These are phyloP conservation scores for Characodon lateralis DNA, from an alignment of 2,797 vertebrate species.

Conservation along the genomic window DNA sequence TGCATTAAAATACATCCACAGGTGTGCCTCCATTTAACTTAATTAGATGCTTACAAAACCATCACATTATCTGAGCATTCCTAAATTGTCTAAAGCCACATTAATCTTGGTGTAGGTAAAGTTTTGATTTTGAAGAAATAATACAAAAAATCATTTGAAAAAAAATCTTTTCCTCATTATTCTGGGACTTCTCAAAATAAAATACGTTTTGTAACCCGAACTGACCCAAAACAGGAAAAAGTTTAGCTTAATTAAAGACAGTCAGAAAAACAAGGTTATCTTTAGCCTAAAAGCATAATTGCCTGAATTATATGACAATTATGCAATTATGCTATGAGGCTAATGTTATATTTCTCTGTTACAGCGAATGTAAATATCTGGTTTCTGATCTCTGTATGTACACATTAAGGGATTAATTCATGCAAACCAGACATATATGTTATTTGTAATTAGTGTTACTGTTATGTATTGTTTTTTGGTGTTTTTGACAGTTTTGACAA, in stretches of 20 bases:
- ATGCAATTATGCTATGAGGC: too few species aligned
- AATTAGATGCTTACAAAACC: background rate
- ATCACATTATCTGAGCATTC: background rate
- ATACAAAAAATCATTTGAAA: background rate
- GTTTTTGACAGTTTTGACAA: background rate
- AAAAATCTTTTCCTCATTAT: too few species aligned
- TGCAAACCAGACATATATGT: too few species aligned
- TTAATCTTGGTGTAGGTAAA: background rate
- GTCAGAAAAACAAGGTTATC: too few species aligned
- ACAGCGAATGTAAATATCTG: too few species aligned
- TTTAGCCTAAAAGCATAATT: too few species aligned
- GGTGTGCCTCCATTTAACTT: background rate
- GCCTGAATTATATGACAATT: too few species aligned
- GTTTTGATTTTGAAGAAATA: background rate
- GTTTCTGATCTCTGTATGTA: too few species aligned
- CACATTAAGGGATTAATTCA: too few species aligned
- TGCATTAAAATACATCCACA: background rate
- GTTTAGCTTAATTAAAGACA: background rate
- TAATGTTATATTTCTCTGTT: too few species aligned
- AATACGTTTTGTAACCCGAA: background rate
- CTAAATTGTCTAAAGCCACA: background rate
- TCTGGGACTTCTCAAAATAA: background rate
- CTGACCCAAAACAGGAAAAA: background rate
- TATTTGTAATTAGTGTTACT: too few species aligned
- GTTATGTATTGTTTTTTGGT: too few species aligned